Conservation (phyloP, 1,140 invertebrate species). For the Dinothrombium tinctorium region DNA sequence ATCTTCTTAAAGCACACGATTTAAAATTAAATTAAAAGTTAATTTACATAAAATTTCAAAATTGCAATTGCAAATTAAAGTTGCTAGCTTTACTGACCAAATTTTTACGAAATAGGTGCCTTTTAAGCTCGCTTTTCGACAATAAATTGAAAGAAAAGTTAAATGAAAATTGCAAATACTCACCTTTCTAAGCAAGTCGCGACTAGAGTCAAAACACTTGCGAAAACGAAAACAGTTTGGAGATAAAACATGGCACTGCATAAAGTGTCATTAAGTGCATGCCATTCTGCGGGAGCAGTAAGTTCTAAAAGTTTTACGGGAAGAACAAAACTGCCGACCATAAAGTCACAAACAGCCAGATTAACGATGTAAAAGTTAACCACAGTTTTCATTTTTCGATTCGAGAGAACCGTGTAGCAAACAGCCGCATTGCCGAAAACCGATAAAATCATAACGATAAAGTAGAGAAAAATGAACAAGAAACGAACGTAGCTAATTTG, state of each 20-base stretch:
- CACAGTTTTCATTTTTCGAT: conserved; percentile 26
- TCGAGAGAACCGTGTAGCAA: conserved; percentile 18
- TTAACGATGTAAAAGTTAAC: conserved; percentile 30
- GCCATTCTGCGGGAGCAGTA: conserved; percentile 21
- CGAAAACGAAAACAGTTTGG: conserved; percentile 21
- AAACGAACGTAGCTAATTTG: conserved; percentile 17
- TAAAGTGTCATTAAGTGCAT: conserved; percentile 21
- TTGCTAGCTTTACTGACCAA: too few relatives aligned
- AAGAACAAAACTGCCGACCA: conserved; percentile 25
- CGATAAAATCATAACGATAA: conserved; percentile 21
- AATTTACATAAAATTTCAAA: too few relatives aligned
- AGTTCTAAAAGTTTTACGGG: conserved; percentile 27
- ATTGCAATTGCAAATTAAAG: too few relatives aligned
- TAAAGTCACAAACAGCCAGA: conserved; percentile 24
- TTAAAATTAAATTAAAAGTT: too few relatives aligned
- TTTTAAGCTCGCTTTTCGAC: too few relatives aligned
- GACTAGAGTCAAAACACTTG: conserved; percentile 23
- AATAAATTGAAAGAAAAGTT: too few relatives aligned
- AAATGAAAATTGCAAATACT: too few relatives aligned
- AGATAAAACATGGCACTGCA: conserved; percentile 23
- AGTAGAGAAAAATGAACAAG: conserved; percentile 20
- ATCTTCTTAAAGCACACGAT: too few relatives aligned
- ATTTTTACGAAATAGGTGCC: too few relatives aligned
- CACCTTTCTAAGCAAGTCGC: conserved; percentile 29
- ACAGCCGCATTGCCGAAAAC: conserved; percentile 21